Base-by-base conservation (phyloP, 2,888 invertebrate species). In the Ichneumoninae sp. region DNA sequence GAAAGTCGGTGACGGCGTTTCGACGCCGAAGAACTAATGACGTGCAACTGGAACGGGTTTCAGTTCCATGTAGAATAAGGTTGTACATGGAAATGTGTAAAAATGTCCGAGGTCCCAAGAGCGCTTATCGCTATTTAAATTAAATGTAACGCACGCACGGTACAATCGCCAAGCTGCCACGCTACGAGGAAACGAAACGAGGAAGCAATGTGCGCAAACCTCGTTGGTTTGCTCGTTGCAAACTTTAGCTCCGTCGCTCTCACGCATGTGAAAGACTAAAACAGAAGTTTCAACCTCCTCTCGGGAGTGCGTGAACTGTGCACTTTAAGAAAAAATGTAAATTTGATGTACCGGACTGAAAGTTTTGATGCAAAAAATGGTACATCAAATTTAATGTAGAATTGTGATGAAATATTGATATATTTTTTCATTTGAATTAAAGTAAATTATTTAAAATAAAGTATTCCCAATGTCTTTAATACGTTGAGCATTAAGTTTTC, bases 41-140 rank as follows among this genome's bases (percentile, higher is more conserved):
- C 47, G 50, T 52, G 33, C 50, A 70, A 70, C 50, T 70, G 30
- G 69, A 16, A 50, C 50, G 69, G 16, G 69, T 70, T 70, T 7
- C 52, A 26, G 26, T 26, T 26, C 26, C 26, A 26, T 2, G 26
- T 26, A 26, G 33, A 70, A 6, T 1, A 16, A n/a, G n/a, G 69
- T 10, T 22, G 13, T 52, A 52, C 69, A 50, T 30, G 26, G 30
- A 26, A 30, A 30, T 50, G 50, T 70, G 52, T 3, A n/a, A 16
- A 50, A 70, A 50, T 33, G 6, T 52, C 6, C 69, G 69, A 70
- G 33, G 30, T 30, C 30, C 19, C n/a, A 40, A 30, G 16, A 30
- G n/a, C 13, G 19, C 30, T 70, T 52, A 50, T 70, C 52, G 26
- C 16, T 52, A 70, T 70, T 70, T 8, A 70, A 50, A 70, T 52